Conservation (phyloP, 2,797 vertebrate species). For the Uromys caudimaculatus region DNA sequence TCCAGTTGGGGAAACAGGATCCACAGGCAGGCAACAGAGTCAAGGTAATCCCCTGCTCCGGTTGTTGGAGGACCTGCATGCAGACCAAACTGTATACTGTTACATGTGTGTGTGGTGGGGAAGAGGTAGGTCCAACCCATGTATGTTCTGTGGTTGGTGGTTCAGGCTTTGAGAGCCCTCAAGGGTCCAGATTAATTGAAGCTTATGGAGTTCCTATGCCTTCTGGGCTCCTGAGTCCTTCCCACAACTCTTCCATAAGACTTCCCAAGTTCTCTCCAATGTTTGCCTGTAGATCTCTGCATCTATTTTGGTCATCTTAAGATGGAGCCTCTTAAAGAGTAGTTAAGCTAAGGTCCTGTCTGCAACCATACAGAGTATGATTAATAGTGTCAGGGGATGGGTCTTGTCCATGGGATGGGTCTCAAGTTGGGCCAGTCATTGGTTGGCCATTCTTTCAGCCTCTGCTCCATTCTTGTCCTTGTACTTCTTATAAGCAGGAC, state of each 20-base stretch:
- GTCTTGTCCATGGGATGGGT: too few relatives aligned
- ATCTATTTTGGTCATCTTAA: too few relatives aligned
- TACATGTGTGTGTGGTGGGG: not conserved
- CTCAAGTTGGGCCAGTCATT: too few relatives aligned
- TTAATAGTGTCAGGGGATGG: too few relatives aligned
- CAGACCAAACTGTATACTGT: not conserved
- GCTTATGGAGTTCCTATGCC: not conserved
- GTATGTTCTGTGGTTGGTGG: not conserved
- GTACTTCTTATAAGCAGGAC: too few relatives aligned
- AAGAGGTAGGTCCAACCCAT: not conserved
- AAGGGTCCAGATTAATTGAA: not conserved
- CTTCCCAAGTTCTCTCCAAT: not conserved
- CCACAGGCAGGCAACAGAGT: not conserved
- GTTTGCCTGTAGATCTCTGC: not conserved
- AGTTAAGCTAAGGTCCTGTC: too few relatives aligned
- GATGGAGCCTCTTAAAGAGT: too few relatives aligned
- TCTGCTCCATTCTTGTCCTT: too few relatives aligned
- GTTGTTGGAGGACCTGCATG: not conserved
- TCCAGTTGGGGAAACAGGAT: not conserved
- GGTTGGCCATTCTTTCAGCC: too few relatives aligned
- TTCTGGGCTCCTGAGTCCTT: not conserved
- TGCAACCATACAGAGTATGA: too few relatives aligned
- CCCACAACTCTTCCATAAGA: not conserved
- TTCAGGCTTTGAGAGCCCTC: not conserved
- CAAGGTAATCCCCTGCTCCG: not conserved